Evolutionary conservation across 2,113 vertebrate genomes (phyloP).

Genomic region (Onychostruthus taczanowskii): DNA sequence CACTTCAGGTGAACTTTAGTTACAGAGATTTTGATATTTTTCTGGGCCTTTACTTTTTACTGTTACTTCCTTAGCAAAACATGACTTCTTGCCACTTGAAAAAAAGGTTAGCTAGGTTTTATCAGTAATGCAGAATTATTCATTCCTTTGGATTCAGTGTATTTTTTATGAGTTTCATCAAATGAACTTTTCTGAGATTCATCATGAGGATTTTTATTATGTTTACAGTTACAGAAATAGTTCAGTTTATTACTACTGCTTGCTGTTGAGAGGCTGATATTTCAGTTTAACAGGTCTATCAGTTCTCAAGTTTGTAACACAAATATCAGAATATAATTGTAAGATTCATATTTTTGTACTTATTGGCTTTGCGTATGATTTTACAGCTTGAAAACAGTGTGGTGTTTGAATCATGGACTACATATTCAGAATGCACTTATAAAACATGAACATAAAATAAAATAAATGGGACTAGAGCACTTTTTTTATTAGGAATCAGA

Average conservation of each 20-base stretch:
- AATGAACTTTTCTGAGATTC: constrained; percentile 4
- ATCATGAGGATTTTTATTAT: constrained; percentile 12
- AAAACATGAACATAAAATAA: neutral
- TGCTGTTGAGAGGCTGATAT: constrained; percentile 13
- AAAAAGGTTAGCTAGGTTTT: neutral
- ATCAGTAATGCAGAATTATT: neutral
- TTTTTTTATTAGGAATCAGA: neutral
- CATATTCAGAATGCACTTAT: neutral
- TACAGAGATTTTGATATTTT: neutral
- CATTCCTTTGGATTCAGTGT: neutral
- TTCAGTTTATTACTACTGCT: neutral
- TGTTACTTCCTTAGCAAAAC: neutral
- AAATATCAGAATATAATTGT: neutral
- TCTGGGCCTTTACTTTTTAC: neutral
- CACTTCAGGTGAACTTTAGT: neutral
- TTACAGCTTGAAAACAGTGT: neutral
- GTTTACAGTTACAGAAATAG: constrained; percentile 20
- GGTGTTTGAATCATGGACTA: neutral
- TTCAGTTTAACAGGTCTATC: constrained; percentile 46
- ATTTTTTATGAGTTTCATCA: constrained; percentile 23
- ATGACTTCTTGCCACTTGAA: neutral
- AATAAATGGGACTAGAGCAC: neutral
- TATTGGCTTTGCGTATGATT: neutral
- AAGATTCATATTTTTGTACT: constrained; percentile 1
- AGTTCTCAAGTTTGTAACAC: neutral